phyloP scores from a whole-genome alignment of 2,113 vertebrate genomes.

The Chaetops frenatus region DNA sequence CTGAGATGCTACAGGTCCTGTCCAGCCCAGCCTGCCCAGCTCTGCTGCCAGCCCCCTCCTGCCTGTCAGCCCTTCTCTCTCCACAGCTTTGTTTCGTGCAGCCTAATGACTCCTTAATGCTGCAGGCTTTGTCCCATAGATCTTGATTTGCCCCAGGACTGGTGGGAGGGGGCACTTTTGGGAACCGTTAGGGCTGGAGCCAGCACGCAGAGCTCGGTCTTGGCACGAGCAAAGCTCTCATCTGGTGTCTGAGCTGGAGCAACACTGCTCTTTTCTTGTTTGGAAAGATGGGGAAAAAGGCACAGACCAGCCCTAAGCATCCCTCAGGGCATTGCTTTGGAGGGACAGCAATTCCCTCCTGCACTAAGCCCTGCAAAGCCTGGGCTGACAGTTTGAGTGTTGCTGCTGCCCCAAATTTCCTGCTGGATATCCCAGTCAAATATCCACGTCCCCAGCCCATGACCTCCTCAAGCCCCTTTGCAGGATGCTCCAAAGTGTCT shows the following conservation, averaged over 20 bases:
- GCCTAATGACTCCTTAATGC: constrained; percentile 51
- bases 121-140: constrained; percentile 10
- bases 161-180: background rate
- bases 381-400: accelerated
- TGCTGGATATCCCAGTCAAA: accelerated
- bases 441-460: accelerated
- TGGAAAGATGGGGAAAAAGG: background rate
- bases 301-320: background rate
- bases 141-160: constrained; percentile 16
- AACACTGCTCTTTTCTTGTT: background rate
- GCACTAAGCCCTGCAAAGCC: background rate
- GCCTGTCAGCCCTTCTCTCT: constrained; percentile 8
- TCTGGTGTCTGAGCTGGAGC: background rate
- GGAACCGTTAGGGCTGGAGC: background rate
- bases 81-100: constrained; percentile 38
- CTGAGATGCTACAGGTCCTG: constrained; percentile 49
- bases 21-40: background rate
- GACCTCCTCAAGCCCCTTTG: background rate
- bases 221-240: background rate
- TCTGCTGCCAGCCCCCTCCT: background rate
- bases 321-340: background rate
- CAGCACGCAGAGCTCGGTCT: background rate
- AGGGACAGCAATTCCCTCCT: background rate
- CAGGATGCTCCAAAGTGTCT: background rate
- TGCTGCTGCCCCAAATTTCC: background rate